Conservation (phyloP, 2,113 vertebrate genomes). For the Notiomystis cincta region DNA sequence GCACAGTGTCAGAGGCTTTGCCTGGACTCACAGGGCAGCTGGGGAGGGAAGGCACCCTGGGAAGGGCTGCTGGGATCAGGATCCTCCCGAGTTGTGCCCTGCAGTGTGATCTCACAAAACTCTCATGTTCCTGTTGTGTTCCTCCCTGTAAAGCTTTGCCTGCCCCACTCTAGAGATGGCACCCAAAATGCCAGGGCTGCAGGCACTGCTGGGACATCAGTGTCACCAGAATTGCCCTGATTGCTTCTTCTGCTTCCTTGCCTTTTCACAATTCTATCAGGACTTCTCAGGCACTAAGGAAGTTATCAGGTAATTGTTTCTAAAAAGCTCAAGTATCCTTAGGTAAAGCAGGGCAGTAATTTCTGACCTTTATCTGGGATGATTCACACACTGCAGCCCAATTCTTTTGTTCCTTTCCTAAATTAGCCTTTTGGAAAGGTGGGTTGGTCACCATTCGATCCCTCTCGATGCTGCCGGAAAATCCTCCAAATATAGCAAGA, state of each 20-base stretch:
- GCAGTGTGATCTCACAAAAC: accelerated
- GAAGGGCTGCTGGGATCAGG: not conserved
- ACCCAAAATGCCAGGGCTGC: not conserved
- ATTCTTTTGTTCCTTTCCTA: not conserved
- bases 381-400: not conserved
- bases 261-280: not conserved
- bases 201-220: not conserved
- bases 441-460: not conserved
- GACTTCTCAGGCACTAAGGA: not conserved
- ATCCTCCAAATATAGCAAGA: not conserved
- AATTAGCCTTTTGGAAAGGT: not conserved
- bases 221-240: not conserved
- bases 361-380: not conserved
- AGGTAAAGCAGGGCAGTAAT: not conserved
- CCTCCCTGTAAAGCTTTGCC: not conserved
- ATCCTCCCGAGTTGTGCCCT: accelerated
- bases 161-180: not conserved
- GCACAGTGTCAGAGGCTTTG: not conserved
- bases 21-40: not conserved
- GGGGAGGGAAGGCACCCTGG: not conserved
- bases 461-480: not conserved
- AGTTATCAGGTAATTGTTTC: not conserved
- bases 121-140: not conserved
- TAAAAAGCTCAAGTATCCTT: not conserved
- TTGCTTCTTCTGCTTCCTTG: not conserved